These are phyloP conservation scores for Dione juno DNA, from an alignment of 2,888 invertebrate genomes.

Conservation along the genomic window DNA sequence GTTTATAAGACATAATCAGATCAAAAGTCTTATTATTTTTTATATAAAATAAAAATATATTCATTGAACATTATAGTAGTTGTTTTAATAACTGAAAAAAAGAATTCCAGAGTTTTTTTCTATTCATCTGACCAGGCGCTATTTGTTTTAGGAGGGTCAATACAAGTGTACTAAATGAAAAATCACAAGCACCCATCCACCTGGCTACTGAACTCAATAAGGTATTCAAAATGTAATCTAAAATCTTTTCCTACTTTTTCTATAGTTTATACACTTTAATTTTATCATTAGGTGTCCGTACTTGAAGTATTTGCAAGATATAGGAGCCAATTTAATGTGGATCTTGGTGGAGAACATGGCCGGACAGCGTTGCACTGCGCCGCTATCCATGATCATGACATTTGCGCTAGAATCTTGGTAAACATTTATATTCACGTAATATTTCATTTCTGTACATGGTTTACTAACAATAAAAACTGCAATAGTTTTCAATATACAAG, in stretches of 20 bases:
- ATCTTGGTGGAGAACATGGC: constrained; percentile 91
- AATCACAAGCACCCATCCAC: constrained; percentile 91
- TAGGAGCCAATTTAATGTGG: constrained; percentile 87
- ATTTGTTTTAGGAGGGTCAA: constrained; percentile 88
- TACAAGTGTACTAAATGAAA: constrained; percentile 88
- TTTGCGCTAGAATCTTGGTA: constrained; percentile 92
- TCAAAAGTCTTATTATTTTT: too few relatives aligned
- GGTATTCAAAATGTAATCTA: constrained; percentile 51
- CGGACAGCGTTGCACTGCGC: constrained; percentile 92
- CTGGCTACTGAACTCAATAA: constrained; percentile 90
- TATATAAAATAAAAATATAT: too few relatives aligned
- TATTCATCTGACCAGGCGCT: too few relatives aligned
- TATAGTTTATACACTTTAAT: background rate
- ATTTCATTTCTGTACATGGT: background rate
- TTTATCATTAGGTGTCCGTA: constrained; percentile 80
- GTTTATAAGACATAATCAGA: too few relatives aligned
- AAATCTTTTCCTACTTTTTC: background rate
- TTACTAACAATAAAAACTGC: background rate
- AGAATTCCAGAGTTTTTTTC: too few relatives aligned
- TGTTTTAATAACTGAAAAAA: too few relatives aligned
- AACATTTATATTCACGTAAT: constrained; percentile 43
- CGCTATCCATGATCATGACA: constrained; percentile 92
- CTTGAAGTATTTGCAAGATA: constrained; percentile 87
- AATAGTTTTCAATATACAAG: background rate
- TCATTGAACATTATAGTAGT: too few relatives aligned